A percentile compares a stretch with the other conserved stretches of the same genome.
Evolutionary conservation across 2,888 invertebrate species (phyloP).

Genomic region (Polylopha cassiicola): DNA sequence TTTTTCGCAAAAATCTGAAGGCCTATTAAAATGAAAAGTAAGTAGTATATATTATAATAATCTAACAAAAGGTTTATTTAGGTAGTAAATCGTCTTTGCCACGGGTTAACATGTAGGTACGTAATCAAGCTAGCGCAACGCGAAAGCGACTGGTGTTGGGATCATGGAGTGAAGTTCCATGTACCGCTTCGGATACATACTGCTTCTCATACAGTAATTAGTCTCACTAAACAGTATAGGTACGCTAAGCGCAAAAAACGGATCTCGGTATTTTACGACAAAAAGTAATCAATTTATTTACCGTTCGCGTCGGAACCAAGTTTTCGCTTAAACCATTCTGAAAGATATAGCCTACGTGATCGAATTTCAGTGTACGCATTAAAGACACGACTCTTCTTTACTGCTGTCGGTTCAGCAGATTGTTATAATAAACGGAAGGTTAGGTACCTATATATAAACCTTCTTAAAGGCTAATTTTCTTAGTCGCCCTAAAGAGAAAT

Average conservation of each 20-base stretch:
- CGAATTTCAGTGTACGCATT: slow-evolving; percentile 36
- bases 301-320: slow-evolving; percentile 29
- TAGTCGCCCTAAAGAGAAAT: slow-evolving; percentile 8
- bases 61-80: too few relatives aligned
- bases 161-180: too few relatives aligned
- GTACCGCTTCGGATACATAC: too few relatives aligned
- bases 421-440: slow-evolving; percentile 27
- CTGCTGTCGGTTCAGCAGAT: slow-evolving; percentile 36
- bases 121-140: too few relatives aligned
- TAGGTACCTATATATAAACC: slow-evolving; percentile 16
- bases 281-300: slow-evolving; percentile 45
- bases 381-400: slow-evolving; percentile 31
- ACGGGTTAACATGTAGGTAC: too few relatives aligned
- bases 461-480: slow-evolving; percentile 16
- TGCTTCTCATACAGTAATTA: slow-evolving; percentile 1
- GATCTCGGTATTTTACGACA: slow-evolving; percentile 35
- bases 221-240: too few relatives aligned
- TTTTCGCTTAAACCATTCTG: slow-evolving; percentile 32
- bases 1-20: slow-evolving; percentile 9
- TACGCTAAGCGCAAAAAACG: slow-evolving; percentile 26
- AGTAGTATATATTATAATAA: too few relatives aligned
- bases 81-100: too few relatives aligned
- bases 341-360: slow-evolving; percentile 46
- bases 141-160: too few relatives aligned
- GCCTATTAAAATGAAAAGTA: too few relatives aligned